Conservation (phyloP, 2,888 invertebrate species). For the Aphidoletes aphidimyza region DNA sequence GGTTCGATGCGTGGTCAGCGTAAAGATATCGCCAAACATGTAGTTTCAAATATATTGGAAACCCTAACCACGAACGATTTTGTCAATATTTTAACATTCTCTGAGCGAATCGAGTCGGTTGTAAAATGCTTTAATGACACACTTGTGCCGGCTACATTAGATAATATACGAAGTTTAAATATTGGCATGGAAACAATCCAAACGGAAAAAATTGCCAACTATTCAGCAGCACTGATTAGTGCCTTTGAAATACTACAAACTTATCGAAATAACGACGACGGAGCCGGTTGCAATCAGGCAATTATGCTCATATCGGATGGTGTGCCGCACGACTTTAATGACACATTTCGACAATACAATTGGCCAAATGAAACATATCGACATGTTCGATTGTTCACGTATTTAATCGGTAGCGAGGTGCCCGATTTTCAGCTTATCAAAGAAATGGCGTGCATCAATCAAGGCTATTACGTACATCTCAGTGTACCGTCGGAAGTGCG, state of each 20-base stretch:
- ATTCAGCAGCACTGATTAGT: conserved; percentile 85
- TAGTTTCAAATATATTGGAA: conserved; percentile 89
- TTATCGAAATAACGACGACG: conserved; percentile 69
- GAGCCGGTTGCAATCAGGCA: conserved; percentile 88
- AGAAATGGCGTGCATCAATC: conserved; percentile 99
- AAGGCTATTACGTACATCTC: conserved; percentile 95
- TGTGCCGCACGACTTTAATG: conserved; percentile 92
- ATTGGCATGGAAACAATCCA: conserved; percentile 80
- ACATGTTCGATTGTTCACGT: conserved; percentile 96
- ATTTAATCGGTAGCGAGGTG: conserved; percentile 94
- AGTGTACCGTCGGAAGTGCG: conserved; percentile 97
- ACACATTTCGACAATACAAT: conserved; percentile 91
- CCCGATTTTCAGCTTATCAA: conserved; percentile 93
- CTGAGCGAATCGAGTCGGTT: conserved; percentile 80
- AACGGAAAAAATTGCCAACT: conserved; percentile 92
- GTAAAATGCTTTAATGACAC: conserved; percentile 91
- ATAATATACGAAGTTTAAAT: conserved; percentile 85
- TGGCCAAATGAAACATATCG: conserved; percentile 79
- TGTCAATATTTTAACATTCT: conserved; percentile 95
- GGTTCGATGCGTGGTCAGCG: conserved; percentile 92
- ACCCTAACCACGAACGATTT: conserved; percentile 98
- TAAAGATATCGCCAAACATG: conserved; percentile 89
- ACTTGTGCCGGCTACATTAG: conserved; percentile 90
- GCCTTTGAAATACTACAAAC: conserved; percentile 88
- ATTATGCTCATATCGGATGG: conserved; percentile 99